Evolutionary conservation across 2,888 invertebrate species (phyloP), one percentile per base, ranked within the genome.

Genomic region (Scelioninae gen. 1): DNA sequence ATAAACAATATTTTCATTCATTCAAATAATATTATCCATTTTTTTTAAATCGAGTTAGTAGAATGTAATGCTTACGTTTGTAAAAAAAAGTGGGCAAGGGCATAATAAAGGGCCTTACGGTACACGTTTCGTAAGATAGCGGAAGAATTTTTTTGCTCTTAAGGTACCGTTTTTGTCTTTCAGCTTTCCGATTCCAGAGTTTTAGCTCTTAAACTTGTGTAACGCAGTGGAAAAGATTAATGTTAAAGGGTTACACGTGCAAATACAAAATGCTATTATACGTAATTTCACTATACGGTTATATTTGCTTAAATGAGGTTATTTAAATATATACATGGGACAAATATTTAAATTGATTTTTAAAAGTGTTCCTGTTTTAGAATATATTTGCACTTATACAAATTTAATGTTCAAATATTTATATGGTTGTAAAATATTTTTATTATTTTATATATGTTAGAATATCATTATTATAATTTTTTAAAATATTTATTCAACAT

Each of bases 161-260:
- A 55, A 85, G 87, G 86, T 89, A 84, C 88, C 86, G 88, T 88
- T 89, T 87, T 86, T 87, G 47, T 69, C 55, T 85, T 72, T 75
- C 82, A 29, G 49, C 66, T 83, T 84, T 74, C 79, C 63, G 49
- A 45, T 34, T 49, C 29, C 29, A 43, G 43, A 38, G 34, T 6
- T 15, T 31, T 72, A 55, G 23, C 34, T 82, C 13, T 23, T 16
- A 58, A 75, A 56, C 40, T 60, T 58, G 32, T 32, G 38, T 38
- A 63, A 23, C 40, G 40, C 13, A 23, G 23, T 29, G 1, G 5
- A 40, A 43, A 43, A 58, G 13, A 55, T 32, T 32, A 55, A 55
- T 11, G n/a, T 51, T n/a, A 32, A 32, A 32, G 31, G 23, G 13
- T 49, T 16, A 49, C 7, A 49, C 11, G n/a, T 49, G 29, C 31